phyloP scores from a whole-genome alignment of 2,888 invertebrate genomes.

The Coelogynopora nodosa region DNA sequence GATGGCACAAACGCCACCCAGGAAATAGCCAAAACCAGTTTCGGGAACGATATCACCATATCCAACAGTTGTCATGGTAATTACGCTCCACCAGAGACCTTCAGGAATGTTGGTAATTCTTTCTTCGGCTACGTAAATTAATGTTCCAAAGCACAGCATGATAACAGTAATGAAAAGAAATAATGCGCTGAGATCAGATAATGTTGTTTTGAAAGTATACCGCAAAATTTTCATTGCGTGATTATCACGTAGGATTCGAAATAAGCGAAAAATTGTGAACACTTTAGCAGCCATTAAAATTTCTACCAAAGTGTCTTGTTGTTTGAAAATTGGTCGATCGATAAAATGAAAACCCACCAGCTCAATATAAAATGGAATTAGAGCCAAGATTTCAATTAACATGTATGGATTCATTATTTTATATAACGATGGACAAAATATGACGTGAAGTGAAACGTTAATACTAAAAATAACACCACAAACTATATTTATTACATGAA shows the following conservation, averaged over 20 bases:
- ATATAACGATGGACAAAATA: background rate
- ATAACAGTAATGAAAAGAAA: background rate
- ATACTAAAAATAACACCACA: background rate
- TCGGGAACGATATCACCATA: conserved; percentile 58
- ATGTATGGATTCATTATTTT: background rate
- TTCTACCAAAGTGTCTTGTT: background rate
- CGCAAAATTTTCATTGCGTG: background rate
- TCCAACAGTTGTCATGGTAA: conserved; percentile 60
- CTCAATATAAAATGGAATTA: background rate
- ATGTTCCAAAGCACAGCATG: background rate
- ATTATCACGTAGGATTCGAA: background rate
- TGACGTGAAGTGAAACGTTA: background rate
- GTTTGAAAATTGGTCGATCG: background rate
- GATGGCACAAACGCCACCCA: conserved; percentile 56
- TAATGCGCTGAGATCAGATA: background rate
- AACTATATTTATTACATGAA: background rate
- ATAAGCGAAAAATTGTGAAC: background rate
- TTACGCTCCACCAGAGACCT: conserved; percentile 58
- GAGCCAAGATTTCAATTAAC: background rate
- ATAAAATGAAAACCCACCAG: background rate
- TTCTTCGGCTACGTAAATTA: background rate
- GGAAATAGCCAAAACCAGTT: conserved; percentile 54
- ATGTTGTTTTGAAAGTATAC: background rate
- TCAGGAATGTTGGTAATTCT: background rate
- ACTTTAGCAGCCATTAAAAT: background rate